Evolutionary conservation across 2,113 vertebrate genomes (phyloP), one percentile per base, ranked within the genome.

Genomic region (Arvicanthis niloticus): DNA sequence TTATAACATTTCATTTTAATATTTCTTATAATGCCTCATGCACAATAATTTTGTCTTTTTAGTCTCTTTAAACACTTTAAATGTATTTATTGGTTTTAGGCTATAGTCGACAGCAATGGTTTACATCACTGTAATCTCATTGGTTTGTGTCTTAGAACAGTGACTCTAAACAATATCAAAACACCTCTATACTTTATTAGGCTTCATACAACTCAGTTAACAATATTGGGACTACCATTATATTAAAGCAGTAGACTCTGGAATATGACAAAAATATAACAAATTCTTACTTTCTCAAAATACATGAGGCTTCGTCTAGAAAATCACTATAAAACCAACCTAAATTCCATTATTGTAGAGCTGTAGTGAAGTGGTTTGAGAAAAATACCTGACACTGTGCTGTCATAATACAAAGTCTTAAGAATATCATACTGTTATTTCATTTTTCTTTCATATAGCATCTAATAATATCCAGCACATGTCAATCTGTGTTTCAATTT

Each of bases 1-100:
- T 42, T 65, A 76, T 22, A 95, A 62, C 73, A 31, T 3, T 91
- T 95, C 51, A 84, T 88, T 85, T 92, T 60, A 92, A 68, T 73
- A 37, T 93, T 84, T 88, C 31, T 89, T 91, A 37, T 75, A 48
- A 80, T 11, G 76, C 11, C 42, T 90, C 42, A 90, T 4, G 1
- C 9, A 34, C 53, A 68, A 9, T 68, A 67, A 56, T 81, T 31
- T 56, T 75, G n/a, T 73, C 70, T 53, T 89, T 75, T 42, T n/a
- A 31, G 22, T 6, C 53, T 75, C 10, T 42, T 75, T 42, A 42
- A 75, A 60, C 5, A 73, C 1, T 60, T 75, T 58, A 21, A 56
- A 87, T 87, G 68, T 26, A 87, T 88, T 51, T 70, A 37, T 70
- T 53, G 65, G 26, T 42, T 75, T 89, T 42, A 58, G 15, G 5